Conservation (phyloP, 2,113 vertebrate genomes). For the Patagioenas fasciata region DNA sequence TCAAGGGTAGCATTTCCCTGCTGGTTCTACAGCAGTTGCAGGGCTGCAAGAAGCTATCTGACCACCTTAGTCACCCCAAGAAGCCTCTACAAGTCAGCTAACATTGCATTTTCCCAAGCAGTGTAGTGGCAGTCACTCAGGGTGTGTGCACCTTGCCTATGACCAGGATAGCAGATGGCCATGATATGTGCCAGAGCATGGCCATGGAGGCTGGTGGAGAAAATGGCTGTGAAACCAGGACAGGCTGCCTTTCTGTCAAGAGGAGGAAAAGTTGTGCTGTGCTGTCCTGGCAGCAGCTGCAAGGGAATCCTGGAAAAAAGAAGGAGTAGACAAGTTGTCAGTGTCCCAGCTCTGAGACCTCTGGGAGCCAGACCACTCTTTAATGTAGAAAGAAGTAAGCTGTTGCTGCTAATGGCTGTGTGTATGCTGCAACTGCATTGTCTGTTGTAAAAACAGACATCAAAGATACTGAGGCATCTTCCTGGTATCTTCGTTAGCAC, state of each 20-base stretch:
- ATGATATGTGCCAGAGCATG: rapidly evolving
- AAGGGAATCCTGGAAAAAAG: background rate
- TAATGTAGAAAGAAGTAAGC: background rate
- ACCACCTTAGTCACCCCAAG: background rate
- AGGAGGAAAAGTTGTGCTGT: background rate
- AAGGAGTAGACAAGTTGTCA: background rate
- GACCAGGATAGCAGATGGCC: background rate
- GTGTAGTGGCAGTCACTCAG: background rate
- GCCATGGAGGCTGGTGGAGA: background rate
- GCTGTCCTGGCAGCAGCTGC: rapidly evolving
- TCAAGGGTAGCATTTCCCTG: background rate
- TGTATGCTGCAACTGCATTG: background rate
- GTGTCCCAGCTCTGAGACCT: background rate
- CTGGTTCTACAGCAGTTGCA: background rate
- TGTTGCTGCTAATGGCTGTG: background rate
- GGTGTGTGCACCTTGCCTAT: background rate
- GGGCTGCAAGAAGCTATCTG: background rate
- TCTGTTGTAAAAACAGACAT: background rate
- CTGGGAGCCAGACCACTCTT: background rate
- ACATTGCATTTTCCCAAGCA: rapidly evolving
- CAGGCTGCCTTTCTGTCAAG: background rate
- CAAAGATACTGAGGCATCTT: background rate
- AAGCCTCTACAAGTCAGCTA: background rate
- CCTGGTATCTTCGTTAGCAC: background rate
- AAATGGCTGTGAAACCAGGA: background rate